Conservation (phyloP, 53 echinoderm and acorn worm genomes). For the Apostichopus leukothele region DNA sequence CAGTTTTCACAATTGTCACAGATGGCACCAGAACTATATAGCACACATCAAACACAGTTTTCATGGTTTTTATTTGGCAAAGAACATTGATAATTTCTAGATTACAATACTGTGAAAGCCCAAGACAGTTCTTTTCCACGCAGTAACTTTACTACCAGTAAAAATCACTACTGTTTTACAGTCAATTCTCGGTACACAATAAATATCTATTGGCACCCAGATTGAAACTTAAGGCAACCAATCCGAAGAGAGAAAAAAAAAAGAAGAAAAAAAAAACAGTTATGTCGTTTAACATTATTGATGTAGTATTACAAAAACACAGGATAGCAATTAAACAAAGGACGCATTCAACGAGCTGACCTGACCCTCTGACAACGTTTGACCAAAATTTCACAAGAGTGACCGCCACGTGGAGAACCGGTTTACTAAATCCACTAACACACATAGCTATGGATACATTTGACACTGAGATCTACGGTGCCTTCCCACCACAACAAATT, state of each 20-base stretch:
- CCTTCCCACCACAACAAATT: conserved; percentile 31
- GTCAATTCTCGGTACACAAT: neutral
- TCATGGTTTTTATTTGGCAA: neutral
- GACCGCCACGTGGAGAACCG: conserved; percentile 24
- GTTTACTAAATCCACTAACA: conserved; percentile 12
- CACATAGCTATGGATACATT: conserved; percentile 33
- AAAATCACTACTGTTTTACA: neutral
- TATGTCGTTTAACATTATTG: too few relatives aligned
- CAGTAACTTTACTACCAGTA: neutral
- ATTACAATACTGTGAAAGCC: neutral
- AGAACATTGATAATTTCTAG: neutral
- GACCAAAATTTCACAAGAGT: conserved; percentile 33
- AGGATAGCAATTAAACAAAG: too few relatives aligned
- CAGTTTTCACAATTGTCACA: conserved; percentile 1
- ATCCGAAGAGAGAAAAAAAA: too few relatives aligned
- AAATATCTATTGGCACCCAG: neutral
- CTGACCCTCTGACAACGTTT: conserved; percentile 9
- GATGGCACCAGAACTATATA: neutral
- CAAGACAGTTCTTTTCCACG: neutral
- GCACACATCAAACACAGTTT: neutral
- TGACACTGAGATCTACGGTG: conserved; percentile 25
- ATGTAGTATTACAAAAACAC: too few relatives aligned
- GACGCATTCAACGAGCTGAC: conserved; percentile 24
- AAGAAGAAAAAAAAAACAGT: too few relatives aligned
- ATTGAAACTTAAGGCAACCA: neutral